phyloP scores from a whole-genome alignment of 2,888 invertebrate species.

The Himalopsyche japonica region DNA sequence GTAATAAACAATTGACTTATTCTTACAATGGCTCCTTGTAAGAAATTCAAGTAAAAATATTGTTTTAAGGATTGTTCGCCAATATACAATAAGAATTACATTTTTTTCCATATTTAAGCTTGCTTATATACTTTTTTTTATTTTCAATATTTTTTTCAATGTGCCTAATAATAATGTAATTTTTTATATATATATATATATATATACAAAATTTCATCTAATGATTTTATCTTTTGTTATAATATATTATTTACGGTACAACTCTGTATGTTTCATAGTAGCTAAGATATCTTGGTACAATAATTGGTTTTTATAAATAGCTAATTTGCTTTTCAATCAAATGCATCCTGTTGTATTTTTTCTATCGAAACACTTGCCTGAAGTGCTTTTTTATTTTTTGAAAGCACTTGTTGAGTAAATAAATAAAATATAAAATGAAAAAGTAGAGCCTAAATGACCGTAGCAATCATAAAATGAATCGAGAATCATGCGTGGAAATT shows the following conservation, averaged over 20 bases:
- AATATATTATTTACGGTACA: background rate
- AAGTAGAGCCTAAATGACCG: background rate
- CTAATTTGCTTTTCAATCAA: slow-evolving; percentile 1
- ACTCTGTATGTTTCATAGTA: background rate
- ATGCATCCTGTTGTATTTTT: background rate
- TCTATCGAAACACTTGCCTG: background rate
- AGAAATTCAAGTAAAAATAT: too few species aligned
- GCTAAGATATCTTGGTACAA: background rate
- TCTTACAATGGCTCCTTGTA: too few species aligned
- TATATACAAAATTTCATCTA: too few species aligned
- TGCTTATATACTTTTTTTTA: too few species aligned
- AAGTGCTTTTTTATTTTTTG: background rate
- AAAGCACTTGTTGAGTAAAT: background rate
- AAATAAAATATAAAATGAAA: background rate
- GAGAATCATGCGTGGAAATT: background rate
- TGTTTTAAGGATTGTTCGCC: too few species aligned
- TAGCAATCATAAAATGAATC: background rate
- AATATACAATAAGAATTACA: too few species aligned
- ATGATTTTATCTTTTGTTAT: too few species aligned
- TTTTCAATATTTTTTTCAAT: too few species aligned
- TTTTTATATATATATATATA: too few species aligned
- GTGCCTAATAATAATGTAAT: too few species aligned
- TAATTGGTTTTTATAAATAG: background rate
- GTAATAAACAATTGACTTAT: too few species aligned
- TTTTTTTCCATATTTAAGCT: too few species aligned